Conservation (phyloP, 2,797 vertebrate genomes). For the Aldrovandia affinis region DNA sequence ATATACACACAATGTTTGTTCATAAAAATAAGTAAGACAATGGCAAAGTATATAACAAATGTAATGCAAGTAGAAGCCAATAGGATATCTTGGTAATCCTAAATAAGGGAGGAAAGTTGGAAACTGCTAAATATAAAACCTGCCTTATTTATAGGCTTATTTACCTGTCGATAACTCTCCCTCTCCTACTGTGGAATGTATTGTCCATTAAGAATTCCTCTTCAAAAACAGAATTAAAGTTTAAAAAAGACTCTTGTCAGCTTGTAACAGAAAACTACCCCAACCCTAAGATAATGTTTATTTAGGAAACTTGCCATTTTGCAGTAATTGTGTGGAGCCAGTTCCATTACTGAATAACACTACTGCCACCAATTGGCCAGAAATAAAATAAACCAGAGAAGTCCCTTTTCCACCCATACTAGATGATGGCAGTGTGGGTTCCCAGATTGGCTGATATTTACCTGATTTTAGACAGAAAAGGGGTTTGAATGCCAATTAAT, state of each 20-base stretch:
- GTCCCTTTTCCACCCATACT: neutral
- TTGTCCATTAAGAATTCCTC: neutral
- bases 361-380: constrained; percentile 58
- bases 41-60: neutral
- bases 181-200: neutral
- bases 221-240: neutral
- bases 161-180: neutral
- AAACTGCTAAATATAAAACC: neutral
- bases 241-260: neutral
- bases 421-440: neutral
- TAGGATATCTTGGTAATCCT: neutral
- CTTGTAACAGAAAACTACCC: neutral
- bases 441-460: neutral
- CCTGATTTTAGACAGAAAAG: neutral
- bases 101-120: neutral
- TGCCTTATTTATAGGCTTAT: neutral
- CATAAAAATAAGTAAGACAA: neutral
- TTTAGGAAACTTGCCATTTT: constrained; percentile 1
- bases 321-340: neutral
- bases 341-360: constrained; percentile 7
- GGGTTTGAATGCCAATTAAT: neutral
- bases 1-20: neutral
- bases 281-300: neutral
- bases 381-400: neutral
- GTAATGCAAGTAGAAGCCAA: neutral